Evolutionary conservation across 2,888 invertebrate genomes (phyloP).

Genomic region (Heliconius ismenius): DNA sequence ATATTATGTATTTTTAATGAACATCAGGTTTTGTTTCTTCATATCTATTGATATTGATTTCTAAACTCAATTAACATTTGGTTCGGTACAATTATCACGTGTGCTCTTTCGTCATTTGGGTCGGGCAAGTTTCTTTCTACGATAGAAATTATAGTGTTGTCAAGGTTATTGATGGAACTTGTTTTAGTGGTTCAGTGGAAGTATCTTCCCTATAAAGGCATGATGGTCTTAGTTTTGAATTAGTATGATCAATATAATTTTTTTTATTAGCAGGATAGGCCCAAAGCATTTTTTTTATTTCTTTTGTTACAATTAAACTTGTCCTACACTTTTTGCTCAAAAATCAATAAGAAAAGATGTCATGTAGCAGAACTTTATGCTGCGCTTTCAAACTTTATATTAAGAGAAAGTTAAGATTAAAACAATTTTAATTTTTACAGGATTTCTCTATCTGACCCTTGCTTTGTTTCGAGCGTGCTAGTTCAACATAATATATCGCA

Average conservation of each 20-base stretch:
- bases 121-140: slow-evolving; percentile 49
- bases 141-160: slow-evolving; percentile 15
- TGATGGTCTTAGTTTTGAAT: background rate
- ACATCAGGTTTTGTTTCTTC: background rate
- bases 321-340: background rate
- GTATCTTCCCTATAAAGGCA: background rate
- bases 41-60: slow-evolving; percentile 25
- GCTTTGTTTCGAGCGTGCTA: background rate
- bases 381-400: too few relatives aligned
- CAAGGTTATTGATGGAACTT: slow-evolving; percentile 11
- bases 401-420: background rate
- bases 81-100: slow-evolving; percentile 53
- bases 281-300: too few relatives aligned
- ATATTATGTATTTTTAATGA: slow-evolving; percentile 23
- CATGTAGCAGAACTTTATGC: background rate
- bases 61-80: slow-evolving; percentile 59
- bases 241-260: too few relatives aligned
- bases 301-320: too few relatives aligned
- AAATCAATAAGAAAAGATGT: background rate
- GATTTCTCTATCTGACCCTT: background rate
- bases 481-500: background rate
- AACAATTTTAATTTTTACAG: background rate
- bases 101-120: slow-evolving; percentile 63
- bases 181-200: background rate
- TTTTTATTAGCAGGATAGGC: too few relatives aligned